These are phyloP conservation scores for Macrotrachela quadricornifera DNA, from an alignment of 1,140 invertebrate genomes.

Conservation along the genomic window DNA sequence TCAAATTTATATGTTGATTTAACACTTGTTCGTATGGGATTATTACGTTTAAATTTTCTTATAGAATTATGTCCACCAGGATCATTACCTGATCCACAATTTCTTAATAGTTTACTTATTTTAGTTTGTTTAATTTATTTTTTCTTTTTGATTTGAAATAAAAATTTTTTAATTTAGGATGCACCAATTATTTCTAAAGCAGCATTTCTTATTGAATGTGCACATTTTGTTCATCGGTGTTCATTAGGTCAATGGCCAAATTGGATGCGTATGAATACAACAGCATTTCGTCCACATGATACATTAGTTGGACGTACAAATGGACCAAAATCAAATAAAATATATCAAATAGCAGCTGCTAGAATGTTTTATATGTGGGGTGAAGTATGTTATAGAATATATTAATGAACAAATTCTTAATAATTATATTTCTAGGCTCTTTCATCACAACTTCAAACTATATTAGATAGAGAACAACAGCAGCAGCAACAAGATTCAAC, in stretches of 20 bases:
- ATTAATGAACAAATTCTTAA: too few species aligned
- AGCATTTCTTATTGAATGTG: slow-evolving; percentile 74
- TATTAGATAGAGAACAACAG: too few species aligned
- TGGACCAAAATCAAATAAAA: neutral
- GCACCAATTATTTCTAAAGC: slow-evolving; percentile 75
- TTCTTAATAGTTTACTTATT: too few species aligned
- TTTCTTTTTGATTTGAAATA: slow-evolving; percentile 52
- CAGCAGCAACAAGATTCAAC: too few species aligned
- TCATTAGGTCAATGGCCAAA: slow-evolving; percentile 90
- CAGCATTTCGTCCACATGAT: slow-evolving; percentile 38
- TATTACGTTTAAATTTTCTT: slow-evolving; percentile 29
- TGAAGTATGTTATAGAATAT: neutral
- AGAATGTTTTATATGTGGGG: slow-evolving; percentile 5
- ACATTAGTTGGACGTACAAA: slow-evolving; percentile 11
- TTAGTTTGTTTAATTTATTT: too few species aligned
- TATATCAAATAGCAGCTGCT: slow-evolving; percentile 3
- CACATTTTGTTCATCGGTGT: slow-evolving; percentile 82
- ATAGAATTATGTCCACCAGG: slow-evolving; percentile 84
- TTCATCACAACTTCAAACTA: neutral
- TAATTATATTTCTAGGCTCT: neutral
- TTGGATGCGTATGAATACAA: slow-evolving; percentile 71
- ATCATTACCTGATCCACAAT: slow-evolving; percentile 42
- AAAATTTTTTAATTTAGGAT: slow-evolving; percentile 78
- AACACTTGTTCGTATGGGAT: too few species aligned
- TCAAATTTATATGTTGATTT: too few species aligned